phyloP scores from a whole-genome alignment of 2,888 invertebrate genomes.

The Sphinx pinastri region DNA sequence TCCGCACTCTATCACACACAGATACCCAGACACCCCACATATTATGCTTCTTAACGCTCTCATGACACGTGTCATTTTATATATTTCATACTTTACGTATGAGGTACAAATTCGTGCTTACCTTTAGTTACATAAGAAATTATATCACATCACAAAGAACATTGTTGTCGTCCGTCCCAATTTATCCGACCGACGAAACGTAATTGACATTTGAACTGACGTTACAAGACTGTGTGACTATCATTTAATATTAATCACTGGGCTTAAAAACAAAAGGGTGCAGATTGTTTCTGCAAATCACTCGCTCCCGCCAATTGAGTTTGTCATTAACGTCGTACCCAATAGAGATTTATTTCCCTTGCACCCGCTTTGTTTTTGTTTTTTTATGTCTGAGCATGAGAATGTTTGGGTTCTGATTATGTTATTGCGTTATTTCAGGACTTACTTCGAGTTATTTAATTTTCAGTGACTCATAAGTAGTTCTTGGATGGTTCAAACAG shows the following conservation, averaged over 20 bases:
- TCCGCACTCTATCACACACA: too few species aligned
- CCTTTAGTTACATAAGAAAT: too few species aligned
- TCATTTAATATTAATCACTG: constrained; percentile 41
- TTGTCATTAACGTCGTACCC: constrained; percentile 37
- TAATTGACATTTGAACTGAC: constrained; percentile 14
- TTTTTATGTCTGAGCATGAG: constrained; percentile 8
- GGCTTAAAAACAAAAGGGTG: constrained; percentile 49
- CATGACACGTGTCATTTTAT: too few species aligned
- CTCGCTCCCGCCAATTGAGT: constrained; percentile 37
- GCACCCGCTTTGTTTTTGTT: neutral
- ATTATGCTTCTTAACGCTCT: too few species aligned
- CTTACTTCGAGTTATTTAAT: neutral
- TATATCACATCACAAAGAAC: too few species aligned
- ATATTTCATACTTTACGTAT: too few species aligned
- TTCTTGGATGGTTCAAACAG: too few species aligned
- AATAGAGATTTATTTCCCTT: constrained; percentile 40
- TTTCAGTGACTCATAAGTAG: too few species aligned
- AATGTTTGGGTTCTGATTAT: constrained; percentile 2
- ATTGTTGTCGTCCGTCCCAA: too few species aligned
- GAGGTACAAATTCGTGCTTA: too few species aligned
- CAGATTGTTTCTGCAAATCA: constrained; percentile 52
- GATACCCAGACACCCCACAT: too few species aligned
- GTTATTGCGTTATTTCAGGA: neutral
- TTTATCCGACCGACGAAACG: neutral
- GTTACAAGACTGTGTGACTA: constrained; percentile 40